Conservation (phyloP, 1,140 invertebrate species). For the Tenebrio molitor region DNA sequence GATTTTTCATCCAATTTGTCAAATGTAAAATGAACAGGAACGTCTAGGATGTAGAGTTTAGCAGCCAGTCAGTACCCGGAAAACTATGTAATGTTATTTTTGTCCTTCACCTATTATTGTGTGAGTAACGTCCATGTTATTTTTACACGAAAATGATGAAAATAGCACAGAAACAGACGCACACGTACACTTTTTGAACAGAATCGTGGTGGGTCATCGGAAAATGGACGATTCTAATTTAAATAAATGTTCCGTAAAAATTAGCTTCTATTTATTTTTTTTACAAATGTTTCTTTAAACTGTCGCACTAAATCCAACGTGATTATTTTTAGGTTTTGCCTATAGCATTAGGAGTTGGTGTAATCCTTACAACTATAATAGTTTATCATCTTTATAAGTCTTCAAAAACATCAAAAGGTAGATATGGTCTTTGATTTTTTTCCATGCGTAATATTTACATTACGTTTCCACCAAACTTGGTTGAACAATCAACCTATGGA, state of each 20-base stretch:
- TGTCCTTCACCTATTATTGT: conserved; percentile 8
- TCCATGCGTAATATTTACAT: too few relatives aligned
- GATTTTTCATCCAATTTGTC: neutral
- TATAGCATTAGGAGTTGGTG: conserved; percentile 78
- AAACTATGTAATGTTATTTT: conserved; percentile 17
- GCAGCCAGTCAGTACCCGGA: conserved; percentile 8
- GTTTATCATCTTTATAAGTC: conserved; percentile 74
- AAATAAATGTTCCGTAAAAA: too few relatives aligned
- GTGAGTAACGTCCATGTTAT: conserved; percentile 5
- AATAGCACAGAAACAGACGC: conserved; percentile 8
- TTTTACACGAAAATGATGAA: neutral
- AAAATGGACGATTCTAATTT: too few relatives aligned
- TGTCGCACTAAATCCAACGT: too few relatives aligned
- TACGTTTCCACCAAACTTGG: too few relatives aligned
- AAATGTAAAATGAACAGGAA: neutral
- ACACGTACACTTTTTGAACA: too few relatives aligned
- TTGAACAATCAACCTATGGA: too few relatives aligned
- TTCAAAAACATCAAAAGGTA: conserved; percentile 58
- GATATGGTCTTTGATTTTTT: conserved; percentile 3
- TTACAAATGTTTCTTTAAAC: too few relatives aligned
- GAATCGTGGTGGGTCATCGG: too few relatives aligned
- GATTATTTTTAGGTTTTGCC: conserved; percentile 71
- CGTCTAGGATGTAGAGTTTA: neutral
- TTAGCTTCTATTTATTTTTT: neutral
- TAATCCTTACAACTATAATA: conserved; percentile 79